These are phyloP conservation scores for Melanchra persicariae DNA, from an alignment of 2,888 invertebrate species.

Conservation along the genomic window DNA sequence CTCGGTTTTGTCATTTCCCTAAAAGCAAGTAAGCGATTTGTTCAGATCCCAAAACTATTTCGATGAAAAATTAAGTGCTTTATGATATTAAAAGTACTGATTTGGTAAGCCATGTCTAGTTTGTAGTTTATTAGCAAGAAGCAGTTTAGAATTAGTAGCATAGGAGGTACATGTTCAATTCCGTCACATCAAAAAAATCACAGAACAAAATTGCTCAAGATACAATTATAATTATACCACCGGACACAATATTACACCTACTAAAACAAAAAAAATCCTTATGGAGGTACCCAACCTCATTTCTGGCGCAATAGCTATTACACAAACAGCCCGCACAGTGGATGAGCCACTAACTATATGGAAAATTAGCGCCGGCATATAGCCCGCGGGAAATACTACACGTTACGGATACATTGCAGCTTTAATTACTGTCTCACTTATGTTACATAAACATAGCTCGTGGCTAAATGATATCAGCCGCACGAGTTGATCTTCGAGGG, in stretches of 20 bases:
- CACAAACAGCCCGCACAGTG: conserved; percentile 57
- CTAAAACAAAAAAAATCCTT: conserved; percentile 16
- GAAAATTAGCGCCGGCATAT: conserved; percentile 69
- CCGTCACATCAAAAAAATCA: background rate
- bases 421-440: conserved; percentile 75
- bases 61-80: too few relatives aligned
- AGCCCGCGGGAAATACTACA: conserved; percentile 65
- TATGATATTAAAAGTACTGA: too few relatives aligned
- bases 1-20: too few relatives aligned
- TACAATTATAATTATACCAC: too few relatives aligned
- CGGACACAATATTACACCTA: conserved; percentile 10
- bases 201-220: background rate
- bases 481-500: background rate
- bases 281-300: conserved; percentile 29
- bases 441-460: conserved; percentile 51
- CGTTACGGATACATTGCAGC: conserved; percentile 73
- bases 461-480: background rate
- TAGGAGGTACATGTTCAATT: too few relatives aligned
- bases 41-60: too few relatives aligned
- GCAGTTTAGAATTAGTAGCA: too few relatives aligned
- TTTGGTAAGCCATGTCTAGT: too few relatives aligned
- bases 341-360: conserved; percentile 66
- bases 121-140: too few relatives aligned
- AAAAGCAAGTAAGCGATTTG: too few relatives aligned
- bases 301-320: conserved; percentile 63